These are phyloP conservation scores for Halcyon smyrnensis DNA, from an alignment of 2,797 vertebrate genomes.

Conservation along the genomic window DNA sequence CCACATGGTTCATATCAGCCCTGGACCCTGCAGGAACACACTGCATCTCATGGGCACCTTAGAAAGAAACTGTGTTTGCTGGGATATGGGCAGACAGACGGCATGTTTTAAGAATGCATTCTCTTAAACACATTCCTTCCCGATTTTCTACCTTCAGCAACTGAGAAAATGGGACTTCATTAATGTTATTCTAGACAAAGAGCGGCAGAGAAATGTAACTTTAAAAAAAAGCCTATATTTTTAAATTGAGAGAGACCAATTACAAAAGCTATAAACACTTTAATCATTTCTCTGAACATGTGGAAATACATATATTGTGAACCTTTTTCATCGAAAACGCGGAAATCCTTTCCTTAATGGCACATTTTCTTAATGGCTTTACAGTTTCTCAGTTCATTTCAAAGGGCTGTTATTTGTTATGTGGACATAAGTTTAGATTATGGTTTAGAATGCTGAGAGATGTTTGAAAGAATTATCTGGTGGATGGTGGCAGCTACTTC, in stretches of 20 bases:
- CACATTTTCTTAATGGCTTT: conserved; percentile 77
- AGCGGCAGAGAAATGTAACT: conserved; percentile 54
- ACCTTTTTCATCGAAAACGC: conserved; percentile 65
- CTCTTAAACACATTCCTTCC: conserved; percentile 28
- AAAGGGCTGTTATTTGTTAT: conserved; percentile 69
- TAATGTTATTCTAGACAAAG: conserved; percentile 64
- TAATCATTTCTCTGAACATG: conserved; percentile 72
- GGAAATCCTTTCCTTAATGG: conserved; percentile 67
- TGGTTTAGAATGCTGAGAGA: conserved; percentile 63
- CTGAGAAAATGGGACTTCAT: conserved; percentile 51
- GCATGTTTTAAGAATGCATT: background rate
- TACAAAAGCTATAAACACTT: conserved; percentile 75
- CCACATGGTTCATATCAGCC: accelerated
- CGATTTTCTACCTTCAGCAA: conserved; percentile 30
- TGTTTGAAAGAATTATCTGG: conserved; percentile 51
- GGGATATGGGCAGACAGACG: background rate
- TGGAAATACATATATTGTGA: conserved; percentile 60
- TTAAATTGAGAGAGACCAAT: conserved; percentile 71
- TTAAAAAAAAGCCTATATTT: conserved; percentile 62
- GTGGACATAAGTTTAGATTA: conserved; percentile 73
- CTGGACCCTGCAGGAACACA: accelerated
- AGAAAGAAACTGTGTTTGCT: background rate
- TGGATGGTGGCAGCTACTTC: conserved; percentile 41
- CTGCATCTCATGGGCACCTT: background rate
- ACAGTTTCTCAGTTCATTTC: conserved; percentile 72